Evolutionary conservation across 2,888 invertebrate species (phyloP).

Genomic region (Mythimna impura): DNA sequence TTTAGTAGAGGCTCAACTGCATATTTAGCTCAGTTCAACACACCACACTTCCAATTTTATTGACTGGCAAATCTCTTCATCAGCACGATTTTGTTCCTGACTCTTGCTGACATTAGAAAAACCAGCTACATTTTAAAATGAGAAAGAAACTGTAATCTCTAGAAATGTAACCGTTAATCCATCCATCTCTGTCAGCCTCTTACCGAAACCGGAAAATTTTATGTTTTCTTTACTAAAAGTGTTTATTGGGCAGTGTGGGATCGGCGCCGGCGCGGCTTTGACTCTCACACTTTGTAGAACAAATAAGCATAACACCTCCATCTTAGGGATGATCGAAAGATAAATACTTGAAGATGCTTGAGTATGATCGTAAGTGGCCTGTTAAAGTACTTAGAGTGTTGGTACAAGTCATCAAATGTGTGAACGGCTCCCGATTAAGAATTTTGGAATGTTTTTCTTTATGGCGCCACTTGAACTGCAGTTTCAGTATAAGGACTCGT

Average conservation of each 20-base stretch:
- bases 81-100: background rate
- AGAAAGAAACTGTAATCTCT: conserved; percentile 2
- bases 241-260: conserved; percentile 52
- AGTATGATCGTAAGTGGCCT: conserved; percentile 38
- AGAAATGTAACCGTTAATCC: conserved; percentile 25
- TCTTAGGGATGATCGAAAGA: conserved; percentile 29
- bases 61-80: background rate
- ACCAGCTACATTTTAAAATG: background rate
- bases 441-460: background rate
- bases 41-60: background rate
- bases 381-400: conserved; percentile 5
- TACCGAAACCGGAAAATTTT: conserved; percentile 35
- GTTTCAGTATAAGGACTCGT: background rate
- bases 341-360: conserved; percentile 21
- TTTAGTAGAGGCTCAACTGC: no score
- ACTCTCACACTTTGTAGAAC: conserved; percentile 48
- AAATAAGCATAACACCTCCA: conserved; percentile 47
- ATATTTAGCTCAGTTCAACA: background rate
- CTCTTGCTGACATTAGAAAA: background rate
- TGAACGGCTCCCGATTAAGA: conserved; percentile 12
- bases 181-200: conserved; percentile 25
- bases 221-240: conserved; percentile 48
- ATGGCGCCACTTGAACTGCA: conserved; percentile 8
- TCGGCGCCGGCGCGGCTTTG: conserved; percentile 13
- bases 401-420: conserved; percentile 15